A percentile compares a stretch with the other conserved stretches of the same genome.
phyloP scores from a whole-genome alignment of 2,888 invertebrate genomes.

The Apotomis capreana region DNA sequence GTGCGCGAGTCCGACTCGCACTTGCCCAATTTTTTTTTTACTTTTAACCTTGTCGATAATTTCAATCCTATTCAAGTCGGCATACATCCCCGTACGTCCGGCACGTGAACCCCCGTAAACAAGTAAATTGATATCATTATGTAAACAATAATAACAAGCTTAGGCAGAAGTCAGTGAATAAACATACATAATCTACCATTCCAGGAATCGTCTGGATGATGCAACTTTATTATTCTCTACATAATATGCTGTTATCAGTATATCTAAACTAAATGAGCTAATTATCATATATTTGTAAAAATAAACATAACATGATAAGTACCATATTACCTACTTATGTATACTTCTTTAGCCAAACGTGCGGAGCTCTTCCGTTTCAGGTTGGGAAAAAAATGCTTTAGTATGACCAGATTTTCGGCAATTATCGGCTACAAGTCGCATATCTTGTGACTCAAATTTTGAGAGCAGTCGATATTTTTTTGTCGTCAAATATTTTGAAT shows the following conservation, averaged over 20 bases:
- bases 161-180: not conserved
- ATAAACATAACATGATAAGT: not conserved
- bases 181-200: slow-evolving; percentile 20
- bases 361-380: too few relatives aligned
- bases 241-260: slow-evolving; percentile 8
- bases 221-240: slow-evolving; percentile 9
- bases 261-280: not conserved
- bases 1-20: too few relatives aligned
- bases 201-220: slow-evolving; percentile 13
- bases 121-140: slow-evolving; percentile 16
- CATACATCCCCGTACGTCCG: too few relatives aligned
- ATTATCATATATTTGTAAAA: not conserved
- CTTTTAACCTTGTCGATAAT: not conserved
- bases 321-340: not conserved
- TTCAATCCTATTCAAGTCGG: not conserved
- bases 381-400: too few relatives aligned
- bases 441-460: too few relatives aligned
- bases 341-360: too few relatives aligned
- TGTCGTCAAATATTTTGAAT: too few relatives aligned
- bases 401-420: too few relatives aligned
- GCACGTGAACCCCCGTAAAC: not conserved
- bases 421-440: too few relatives aligned
- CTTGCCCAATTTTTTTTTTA: too few relatives aligned
- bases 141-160: slow-evolving; percentile 19
- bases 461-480: too few relatives aligned